Evolutionary conservation across 2,888 invertebrate species (phyloP), one percentile per base, ranked within the genome.

Genomic region (Chrysina gloriosa): DNA sequence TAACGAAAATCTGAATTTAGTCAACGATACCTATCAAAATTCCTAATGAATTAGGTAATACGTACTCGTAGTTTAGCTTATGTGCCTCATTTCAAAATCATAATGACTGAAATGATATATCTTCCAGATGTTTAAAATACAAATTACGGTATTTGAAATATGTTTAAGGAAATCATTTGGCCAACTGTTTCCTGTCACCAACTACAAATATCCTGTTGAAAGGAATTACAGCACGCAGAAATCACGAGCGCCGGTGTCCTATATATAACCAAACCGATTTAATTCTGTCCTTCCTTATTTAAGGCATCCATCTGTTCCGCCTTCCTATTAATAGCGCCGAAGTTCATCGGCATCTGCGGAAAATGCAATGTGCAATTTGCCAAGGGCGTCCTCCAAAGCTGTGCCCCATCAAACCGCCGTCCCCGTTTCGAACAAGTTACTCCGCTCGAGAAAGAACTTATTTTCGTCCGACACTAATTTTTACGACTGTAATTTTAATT

Each of bases 341-440:
- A 63, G 67, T 63, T 67, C 63, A 67, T 50, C 67, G 67, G 63
- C 67, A 67, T 58, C 39, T 25, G 39, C 39, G 23, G 39, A 25
- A 58, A 39, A 58, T 58, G 67, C 61, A 67, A n/a, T 50, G 16
- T 67, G 50, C 63, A 67, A 36, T 52, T 63, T 42, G 52, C 39
- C 67, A 67, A 67, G 67, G 67, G 48, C 67, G 67, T 19, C 5
- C 25, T 63, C 67, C 48, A 42, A 61, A 58, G 34, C 14, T 34
- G 36, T 14, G n/a, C 34, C 4, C 23, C 36, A n/a, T 50, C 11
- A 1, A 7, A 25, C 27, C 9, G 27, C 3, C 29, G 16, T 19
- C 19, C 19, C 21, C 5, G 7, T 6, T 50, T 2, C 5, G 16
- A 48, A 48, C 23, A 48, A 23, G 3, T 11, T 6, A 29, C n/a